A percentile compares a stretch with the other conserved stretches of the same genome.
Conservation (phyloP, 2,113 vertebrate genomes). For the Nesogale talazaci region DNA sequence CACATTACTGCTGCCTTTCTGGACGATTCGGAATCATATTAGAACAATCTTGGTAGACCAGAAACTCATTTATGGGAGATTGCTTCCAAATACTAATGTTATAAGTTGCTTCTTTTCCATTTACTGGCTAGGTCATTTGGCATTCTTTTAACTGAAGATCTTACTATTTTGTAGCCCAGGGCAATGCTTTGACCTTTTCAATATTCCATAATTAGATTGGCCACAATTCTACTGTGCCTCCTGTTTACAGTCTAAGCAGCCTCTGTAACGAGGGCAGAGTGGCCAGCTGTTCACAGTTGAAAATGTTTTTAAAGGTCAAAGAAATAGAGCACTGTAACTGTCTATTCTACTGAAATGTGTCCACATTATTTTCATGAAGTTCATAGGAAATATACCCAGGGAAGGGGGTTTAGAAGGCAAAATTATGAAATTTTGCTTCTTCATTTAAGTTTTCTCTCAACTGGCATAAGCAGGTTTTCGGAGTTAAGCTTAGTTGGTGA, state of each 20-base stretch:
- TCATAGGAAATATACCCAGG: slow-evolving; percentile 37
- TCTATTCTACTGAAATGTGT: slow-evolving; percentile 73
- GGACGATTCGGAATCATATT: slow-evolving; percentile 29
- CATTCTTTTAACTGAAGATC: slow-evolving; percentile 77
- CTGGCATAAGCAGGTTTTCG: background rate
- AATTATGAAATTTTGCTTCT: slow-evolving; percentile 54
- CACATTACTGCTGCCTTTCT: background rate
- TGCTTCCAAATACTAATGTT: slow-evolving; percentile 59
- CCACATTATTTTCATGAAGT: slow-evolving; percentile 10
- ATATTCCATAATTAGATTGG: slow-evolving; percentile 87
- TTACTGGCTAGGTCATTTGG: slow-evolving; percentile 67
- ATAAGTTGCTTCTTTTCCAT: slow-evolving; percentile 57
- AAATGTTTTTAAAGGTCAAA: slow-evolving; percentile 87
- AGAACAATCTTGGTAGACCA: background rate
- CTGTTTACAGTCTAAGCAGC: slow-evolving; percentile 82
- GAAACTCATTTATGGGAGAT: slow-evolving; percentile 43
- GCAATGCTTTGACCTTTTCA: slow-evolving; percentile 86
- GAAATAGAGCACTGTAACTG: slow-evolving; percentile 73
- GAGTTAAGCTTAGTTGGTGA: slow-evolving; percentile 32
- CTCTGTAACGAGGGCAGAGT: slow-evolving; percentile 82
- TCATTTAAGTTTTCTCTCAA: slow-evolving; percentile 57
- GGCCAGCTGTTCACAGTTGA: slow-evolving; percentile 83
- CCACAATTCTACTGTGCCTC: slow-evolving; percentile 80
- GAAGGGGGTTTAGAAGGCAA: slow-evolving; percentile 8
- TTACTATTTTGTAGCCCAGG: slow-evolving; percentile 76